Base-by-base conservation (phyloP, 1,140 invertebrate species). In the Apis cerana region DNA sequence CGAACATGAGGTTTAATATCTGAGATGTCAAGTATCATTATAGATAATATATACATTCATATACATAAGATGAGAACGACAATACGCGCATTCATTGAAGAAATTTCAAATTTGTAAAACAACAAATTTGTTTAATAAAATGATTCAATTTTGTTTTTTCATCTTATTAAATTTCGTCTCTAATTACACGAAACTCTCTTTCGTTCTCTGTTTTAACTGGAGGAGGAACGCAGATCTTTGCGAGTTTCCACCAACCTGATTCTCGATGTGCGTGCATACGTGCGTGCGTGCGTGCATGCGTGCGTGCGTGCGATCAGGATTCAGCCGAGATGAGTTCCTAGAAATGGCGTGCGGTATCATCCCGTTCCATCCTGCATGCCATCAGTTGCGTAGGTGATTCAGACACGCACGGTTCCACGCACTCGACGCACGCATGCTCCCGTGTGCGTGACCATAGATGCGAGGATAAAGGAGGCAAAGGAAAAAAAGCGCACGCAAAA, bases 311-410 rank as follows among this genome's bases (percentile, higher is more conserved):
- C 85, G 65, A 82, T 86, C 86, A 89, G 86, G 89, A 91, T 90
- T 88, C 83, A 89, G 79, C 33, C 85, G 81, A 85, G 91, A 90
- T 90, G 89, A 91, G 90, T 94, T 94, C 92, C 84, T 90, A 90
- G 92, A 93, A 93, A 90, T 92, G 82, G 89, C 90, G 88, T 88
- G 86, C 87, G 70, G 87, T 86, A 85, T 86, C 84, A 83, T 90
- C 75, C 85, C 76, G 75, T 80, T 84, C 85, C 87, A 86, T 89
- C 85, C 88, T 83, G 86, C 79, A 71, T 78, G 62, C 89, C 81
- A 82, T 88, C 90, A 88, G 89, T 89, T 92, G 90, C 90, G 91
- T 92, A 91, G 90, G 89, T 91, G 91, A 92, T 90, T 84, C 88
- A 87, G 72, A 83, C 87, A 88, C 87, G 86, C 83, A 88, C 27